Evolutionary conservation across 2,888 invertebrate genomes (phyloP).

Genomic region (Callyntrura guangdongensis): DNA sequence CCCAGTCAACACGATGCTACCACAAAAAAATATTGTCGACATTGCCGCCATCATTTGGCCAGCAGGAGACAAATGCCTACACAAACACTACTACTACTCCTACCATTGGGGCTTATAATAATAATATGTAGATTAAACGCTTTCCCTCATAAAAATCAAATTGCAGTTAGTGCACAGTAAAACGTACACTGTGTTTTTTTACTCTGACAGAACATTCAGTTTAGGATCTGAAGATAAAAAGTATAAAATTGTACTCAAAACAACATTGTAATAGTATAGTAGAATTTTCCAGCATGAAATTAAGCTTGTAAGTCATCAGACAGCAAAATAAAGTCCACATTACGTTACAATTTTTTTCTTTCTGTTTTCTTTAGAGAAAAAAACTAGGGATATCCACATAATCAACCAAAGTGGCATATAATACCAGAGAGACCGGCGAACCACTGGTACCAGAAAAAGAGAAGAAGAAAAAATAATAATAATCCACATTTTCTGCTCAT

Average conservation of each 20-base stretch:
- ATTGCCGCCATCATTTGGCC: neutral
- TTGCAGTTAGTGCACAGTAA: constrained; percentile 39
- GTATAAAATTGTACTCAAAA: constrained; percentile 1
- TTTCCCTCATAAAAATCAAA: constrained; percentile 50
- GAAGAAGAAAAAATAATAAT: constrained; percentile 29
- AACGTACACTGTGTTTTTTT: constrained; percentile 9
- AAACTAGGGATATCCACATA: constrained; percentile 49
- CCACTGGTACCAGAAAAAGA: constrained; percentile 5
- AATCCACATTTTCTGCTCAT: constrained; percentile 58
- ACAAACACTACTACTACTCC: neutral
- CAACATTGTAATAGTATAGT: neutral
- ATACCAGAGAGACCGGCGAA: constrained; percentile 33
- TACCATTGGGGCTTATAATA: constrained; percentile 35
- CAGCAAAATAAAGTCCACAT: constrained; percentile 44
- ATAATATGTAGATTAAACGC: constrained; percentile 63
- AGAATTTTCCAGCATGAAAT: constrained; percentile 29
- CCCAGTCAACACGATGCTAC: constrained; percentile 48
- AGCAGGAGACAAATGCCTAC: constrained; percentile 42
- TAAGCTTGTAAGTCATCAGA: constrained; percentile 61
- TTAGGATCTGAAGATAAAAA: neutral
- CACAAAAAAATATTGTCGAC: constrained; percentile 39
- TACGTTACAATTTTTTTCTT: constrained; percentile 19
- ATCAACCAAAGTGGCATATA: constrained; percentile 58
- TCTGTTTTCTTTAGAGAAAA: constrained; percentile 23
- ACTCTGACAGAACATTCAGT: constrained; percentile 4